These are phyloP conservation scores for Aphis craccivora DNA, from an alignment of 1,140 invertebrate species.

Conservation along the genomic window DNA sequence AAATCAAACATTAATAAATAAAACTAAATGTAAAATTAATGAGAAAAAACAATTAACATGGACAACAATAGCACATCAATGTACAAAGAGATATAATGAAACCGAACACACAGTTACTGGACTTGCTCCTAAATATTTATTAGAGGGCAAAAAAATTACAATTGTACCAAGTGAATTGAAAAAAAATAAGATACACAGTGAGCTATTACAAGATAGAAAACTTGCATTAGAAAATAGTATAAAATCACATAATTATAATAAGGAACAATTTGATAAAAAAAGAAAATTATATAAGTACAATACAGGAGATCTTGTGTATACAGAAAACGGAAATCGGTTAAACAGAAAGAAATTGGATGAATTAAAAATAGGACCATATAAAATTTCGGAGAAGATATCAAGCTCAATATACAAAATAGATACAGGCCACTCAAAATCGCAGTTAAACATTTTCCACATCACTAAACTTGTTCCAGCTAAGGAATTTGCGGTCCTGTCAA, in stretches of 20 bases:
- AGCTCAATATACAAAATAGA: no score
- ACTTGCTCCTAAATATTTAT: slow-evolving; percentile 63
- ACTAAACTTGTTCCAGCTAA: no score
- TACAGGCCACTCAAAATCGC: no score
- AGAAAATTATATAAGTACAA: background rate
- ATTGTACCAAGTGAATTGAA: slow-evolving; percentile 59
- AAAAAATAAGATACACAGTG: slow-evolving; percentile 16
- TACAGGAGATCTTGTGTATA: slow-evolving; percentile 43
- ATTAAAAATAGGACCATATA: no score
- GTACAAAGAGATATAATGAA: slow-evolving; percentile 64
- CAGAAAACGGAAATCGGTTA: no score
- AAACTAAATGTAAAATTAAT: slow-evolving; percentile 64
- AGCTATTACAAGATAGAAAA: slow-evolving; percentile 24
- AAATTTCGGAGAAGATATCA: no score
- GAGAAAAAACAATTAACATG: slow-evolving; percentile 62
- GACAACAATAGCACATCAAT: slow-evolving; percentile 64
- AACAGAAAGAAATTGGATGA: no score
- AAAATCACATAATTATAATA: slow-evolving; percentile 32
- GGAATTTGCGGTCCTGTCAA: no score
- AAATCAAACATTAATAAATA: slow-evolving; percentile 63
- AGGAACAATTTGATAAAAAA: slow-evolving; percentile 16
- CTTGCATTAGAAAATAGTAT: slow-evolving; percentile 26
- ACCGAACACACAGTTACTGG: slow-evolving; percentile 63
- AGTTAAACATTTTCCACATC: no score
- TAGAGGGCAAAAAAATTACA: slow-evolving; percentile 62